Conservation (phyloP, 1,140 invertebrate species). For the Lepidurus couesii region DNA sequence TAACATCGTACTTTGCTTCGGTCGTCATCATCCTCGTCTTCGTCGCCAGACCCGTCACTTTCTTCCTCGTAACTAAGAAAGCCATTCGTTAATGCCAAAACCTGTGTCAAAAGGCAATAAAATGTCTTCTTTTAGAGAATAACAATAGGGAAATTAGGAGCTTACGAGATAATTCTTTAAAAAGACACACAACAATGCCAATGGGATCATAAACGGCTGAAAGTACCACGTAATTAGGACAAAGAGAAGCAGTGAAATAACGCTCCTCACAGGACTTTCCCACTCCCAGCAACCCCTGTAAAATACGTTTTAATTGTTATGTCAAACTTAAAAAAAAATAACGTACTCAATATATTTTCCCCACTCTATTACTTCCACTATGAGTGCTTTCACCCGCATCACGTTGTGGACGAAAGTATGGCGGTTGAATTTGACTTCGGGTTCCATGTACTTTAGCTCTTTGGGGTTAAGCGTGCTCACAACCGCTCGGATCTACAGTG, state of each 20-base stretch:
- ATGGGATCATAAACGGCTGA: conserved; percentile 80
- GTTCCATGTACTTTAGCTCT: conserved; percentile 91
- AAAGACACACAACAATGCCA: conserved; percentile 67
- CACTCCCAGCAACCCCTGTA: conserved; percentile 91
- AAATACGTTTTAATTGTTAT: conserved; percentile 36
- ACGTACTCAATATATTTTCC: conserved; percentile 86
- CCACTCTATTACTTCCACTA: conserved; percentile 79
- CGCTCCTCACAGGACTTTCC: conserved; percentile 85
- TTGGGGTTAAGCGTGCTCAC: conserved; percentile 89
- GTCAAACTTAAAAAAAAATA: neutral
- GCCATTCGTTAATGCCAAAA: conserved; percentile 41
- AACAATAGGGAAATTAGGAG: conserved; percentile 28
- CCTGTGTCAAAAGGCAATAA: conserved; percentile 38
- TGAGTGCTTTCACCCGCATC: conserved; percentile 81
- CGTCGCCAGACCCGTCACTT: conserved; percentile 40
- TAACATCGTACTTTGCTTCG: conserved; percentile 57
- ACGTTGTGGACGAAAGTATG: conserved; percentile 91
- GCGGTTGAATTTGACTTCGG: conserved; percentile 90
- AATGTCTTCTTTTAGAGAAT: conserved; percentile 27
- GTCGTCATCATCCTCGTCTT: conserved; percentile 72
- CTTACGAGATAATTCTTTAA: conserved; percentile 64
- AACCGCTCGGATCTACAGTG: conserved; percentile 68
- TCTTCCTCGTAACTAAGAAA: conserved; percentile 47
- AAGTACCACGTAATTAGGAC: conserved; percentile 74
- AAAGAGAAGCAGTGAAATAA: conserved; percentile 78